Conservation (phyloP, 2,888 invertebrate species). For the Cenopis cana region DNA sequence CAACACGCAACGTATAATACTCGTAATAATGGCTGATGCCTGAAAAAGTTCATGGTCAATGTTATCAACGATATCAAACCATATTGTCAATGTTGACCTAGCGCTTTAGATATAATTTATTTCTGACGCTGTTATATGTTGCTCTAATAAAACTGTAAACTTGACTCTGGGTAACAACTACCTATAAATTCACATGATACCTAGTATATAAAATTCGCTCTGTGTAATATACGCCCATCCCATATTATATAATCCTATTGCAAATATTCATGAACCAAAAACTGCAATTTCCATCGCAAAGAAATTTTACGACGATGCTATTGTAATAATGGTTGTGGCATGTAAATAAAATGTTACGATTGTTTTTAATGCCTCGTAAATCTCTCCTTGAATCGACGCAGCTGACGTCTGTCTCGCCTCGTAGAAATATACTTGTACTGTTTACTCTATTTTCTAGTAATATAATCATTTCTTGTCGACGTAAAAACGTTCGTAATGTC, state of each 20-base stretch:
- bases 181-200: slow-evolving; percentile 12
- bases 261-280: slow-evolving; percentile 27
- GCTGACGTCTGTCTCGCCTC: slow-evolving; percentile 48
- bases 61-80: slow-evolving; percentile 23
- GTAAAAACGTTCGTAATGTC: slow-evolving; percentile 17
- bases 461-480: slow-evolving; percentile 18
- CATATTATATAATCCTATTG: not conserved
- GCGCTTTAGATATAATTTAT: slow-evolving; percentile 24
- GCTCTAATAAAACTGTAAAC: slow-evolving; percentile 12
- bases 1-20: not conserved
- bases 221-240: not conserved
- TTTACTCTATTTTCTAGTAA: slow-evolving; percentile 32
- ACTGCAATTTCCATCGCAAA: slow-evolving; percentile 14
- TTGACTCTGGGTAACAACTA: not conserved
- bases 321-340: slow-evolving; percentile 38
- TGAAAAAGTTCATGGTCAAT: slow-evolving; percentile 38
- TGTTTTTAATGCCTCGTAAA: slow-evolving; percentile 46
- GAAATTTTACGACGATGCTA: slow-evolving; percentile 36
- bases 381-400: slow-evolving; percentile 45
- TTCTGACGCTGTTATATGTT: slow-evolving; percentile 12
- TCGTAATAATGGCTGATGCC: slow-evolving; percentile 6
- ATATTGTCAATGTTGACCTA: slow-evolving; percentile 31
- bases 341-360: slow-evolving; percentile 46
- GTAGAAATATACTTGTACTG: slow-evolving; percentile 44
- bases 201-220: not conserved